Conservation (phyloP, 2,113 vertebrate genomes). For the Mustela lutreola region DNA sequence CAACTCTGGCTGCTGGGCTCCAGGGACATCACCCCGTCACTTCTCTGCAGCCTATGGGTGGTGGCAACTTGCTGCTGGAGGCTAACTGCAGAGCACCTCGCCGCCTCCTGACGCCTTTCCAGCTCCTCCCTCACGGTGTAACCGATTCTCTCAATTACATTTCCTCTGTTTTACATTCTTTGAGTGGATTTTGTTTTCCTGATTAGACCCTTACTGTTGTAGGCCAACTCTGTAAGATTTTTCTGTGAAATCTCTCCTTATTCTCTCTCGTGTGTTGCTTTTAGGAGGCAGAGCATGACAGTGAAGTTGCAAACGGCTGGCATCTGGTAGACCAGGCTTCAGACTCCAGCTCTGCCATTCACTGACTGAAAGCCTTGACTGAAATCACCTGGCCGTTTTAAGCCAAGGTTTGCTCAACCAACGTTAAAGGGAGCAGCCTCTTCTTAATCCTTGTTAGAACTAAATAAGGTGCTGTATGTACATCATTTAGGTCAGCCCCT, state of each 20-base stretch:
- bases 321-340: not conserved
- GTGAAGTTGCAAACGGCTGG: not conserved
- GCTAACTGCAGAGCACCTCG: not conserved
- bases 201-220: not conserved
- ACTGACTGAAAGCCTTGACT: not conserved
- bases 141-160: slow-evolving; percentile 33
- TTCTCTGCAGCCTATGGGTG: not conserved
- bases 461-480: not conserved
- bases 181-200: not conserved
- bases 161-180: slow-evolving; percentile 54
- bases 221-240: not conserved
- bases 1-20: not conserved
- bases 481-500: not conserved
- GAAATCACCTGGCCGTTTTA: not conserved
- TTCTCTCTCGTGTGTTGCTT: not conserved
- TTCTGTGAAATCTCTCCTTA: slow-evolving; percentile 27
- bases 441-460: not conserved
- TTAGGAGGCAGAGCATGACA: not conserved
- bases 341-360: not conserved
- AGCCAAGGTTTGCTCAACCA: not conserved
- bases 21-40: not conserved
- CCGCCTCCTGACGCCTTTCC: not conserved
- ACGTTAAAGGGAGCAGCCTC: not conserved
- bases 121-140: not conserved
- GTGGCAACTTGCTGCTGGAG: not conserved